Conservation (phyloP, 1,140 invertebrate species). For the Ceratina calcarata region DNA sequence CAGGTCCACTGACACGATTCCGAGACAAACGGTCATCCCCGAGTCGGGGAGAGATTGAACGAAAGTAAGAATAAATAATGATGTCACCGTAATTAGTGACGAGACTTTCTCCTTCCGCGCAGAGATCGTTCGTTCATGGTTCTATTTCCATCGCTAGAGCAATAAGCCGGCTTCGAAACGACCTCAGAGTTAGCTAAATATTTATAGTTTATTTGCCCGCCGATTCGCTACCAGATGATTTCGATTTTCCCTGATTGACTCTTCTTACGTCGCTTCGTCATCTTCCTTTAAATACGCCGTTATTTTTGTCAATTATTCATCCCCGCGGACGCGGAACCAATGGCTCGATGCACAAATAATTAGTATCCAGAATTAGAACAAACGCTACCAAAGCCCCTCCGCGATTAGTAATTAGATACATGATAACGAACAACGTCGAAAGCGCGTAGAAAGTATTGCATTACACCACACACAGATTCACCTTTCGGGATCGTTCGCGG, state of each 20-base stretch:
- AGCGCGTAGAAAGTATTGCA: neutral
- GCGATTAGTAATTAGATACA: neutral
- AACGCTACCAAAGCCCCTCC: neutral
- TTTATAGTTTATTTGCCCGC: neutral
- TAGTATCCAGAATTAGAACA: neutral
- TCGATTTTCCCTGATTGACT: neutral
- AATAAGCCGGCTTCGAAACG: neutral
- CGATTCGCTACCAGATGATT: neutral
- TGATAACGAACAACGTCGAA: neutral
- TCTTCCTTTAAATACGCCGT: neutral
- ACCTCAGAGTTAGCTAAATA: slow-evolving; percentile 10
- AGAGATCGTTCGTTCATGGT: neutral
- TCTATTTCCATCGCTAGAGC: slow-evolving; percentile 6
- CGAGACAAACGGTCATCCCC: neutral
- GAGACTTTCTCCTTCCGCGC: neutral
- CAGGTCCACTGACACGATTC: slow-evolving; percentile 3
- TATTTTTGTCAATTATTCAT: too few relatives aligned
- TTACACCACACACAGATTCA: slow-evolving; percentile 29
- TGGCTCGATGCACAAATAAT: neutral
- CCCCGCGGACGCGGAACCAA: too few relatives aligned
- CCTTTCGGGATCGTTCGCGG: slow-evolving; percentile 37
- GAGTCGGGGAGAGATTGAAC: too few relatives aligned
- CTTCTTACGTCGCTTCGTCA: neutral
- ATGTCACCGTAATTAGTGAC: neutral
- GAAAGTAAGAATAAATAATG: neutral